Evolutionary conservation across 2,888 invertebrate genomes (phyloP).

Genomic region (Caradrina kadenii): DNA sequence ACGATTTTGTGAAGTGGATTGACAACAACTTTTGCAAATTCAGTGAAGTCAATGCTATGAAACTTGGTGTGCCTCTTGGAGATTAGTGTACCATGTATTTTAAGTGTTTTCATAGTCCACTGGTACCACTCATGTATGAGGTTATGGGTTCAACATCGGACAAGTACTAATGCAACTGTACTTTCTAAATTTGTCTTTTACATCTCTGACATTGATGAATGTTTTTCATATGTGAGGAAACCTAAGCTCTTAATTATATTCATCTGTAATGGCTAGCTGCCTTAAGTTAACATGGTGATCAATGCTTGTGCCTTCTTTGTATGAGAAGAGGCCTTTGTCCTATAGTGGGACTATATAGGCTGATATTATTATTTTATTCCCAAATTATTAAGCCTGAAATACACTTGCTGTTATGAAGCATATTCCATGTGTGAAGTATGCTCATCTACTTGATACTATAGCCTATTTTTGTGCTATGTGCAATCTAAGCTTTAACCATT

Average conservation of each 20-base stretch:
- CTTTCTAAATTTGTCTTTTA: too few species aligned
- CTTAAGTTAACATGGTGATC: too few species aligned
- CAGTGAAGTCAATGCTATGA: slow-evolving; percentile 79
- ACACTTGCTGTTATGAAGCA: background rate
- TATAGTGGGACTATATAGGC: too few species aligned
- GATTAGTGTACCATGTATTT: slow-evolving; percentile 1
- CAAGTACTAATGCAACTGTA: background rate
- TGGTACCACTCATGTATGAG: too few species aligned
- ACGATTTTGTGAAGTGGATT: slow-evolving; percentile 91
- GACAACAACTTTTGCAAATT: slow-evolving; percentile 72
- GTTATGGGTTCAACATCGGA: too few species aligned
- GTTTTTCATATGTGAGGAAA: too few species aligned
- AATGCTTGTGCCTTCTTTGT: too few species aligned
- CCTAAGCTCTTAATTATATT: too few species aligned
- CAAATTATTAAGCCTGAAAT: slow-evolving; percentile 1
- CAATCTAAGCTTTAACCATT: background rate
- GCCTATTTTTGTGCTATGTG: background rate
- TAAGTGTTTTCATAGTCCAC: background rate
- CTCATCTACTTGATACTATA: background rate
- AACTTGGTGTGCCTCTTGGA: slow-evolving; percentile 73
- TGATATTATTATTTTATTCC: background rate
- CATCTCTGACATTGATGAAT: too few species aligned
- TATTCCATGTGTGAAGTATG: background rate
- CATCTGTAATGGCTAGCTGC: too few species aligned
- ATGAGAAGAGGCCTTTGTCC: too few species aligned